phyloP scores from a whole-genome alignment of 2,113 vertebrate genomes.

The Perca fluviatilis region DNA sequence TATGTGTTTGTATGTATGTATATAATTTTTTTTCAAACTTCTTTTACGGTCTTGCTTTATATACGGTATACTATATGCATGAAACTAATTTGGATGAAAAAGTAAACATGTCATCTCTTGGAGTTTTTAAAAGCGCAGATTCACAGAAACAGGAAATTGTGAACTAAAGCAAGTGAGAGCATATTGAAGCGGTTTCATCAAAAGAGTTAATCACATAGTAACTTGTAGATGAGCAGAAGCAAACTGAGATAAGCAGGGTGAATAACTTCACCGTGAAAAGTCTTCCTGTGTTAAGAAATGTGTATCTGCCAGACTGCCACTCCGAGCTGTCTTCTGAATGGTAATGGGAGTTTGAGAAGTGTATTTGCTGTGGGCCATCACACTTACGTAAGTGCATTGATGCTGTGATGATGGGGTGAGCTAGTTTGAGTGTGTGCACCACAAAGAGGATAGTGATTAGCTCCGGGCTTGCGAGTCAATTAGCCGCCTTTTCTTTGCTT shows the following conservation, averaged over 20 bases:
- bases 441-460: conserved; percentile 48
- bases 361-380: conserved; percentile 10
- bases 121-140: background rate
- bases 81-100: background rate
- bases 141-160: background rate
- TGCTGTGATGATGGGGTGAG: conserved; percentile 29
- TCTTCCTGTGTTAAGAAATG: background rate
- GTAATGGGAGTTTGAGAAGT: conserved; percentile 26
- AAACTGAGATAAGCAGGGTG: background rate
- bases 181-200: background rate
- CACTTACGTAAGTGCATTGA: conserved; percentile 46
- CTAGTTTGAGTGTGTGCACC: conserved; percentile 5
- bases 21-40: background rate
- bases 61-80: background rate
- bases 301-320: background rate
- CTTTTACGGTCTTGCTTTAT: background rate
- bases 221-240: background rate
- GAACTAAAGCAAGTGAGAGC: background rate
- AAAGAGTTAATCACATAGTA: background rate
- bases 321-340: background rate
- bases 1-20: too few relatives aligned
- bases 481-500: conserved; percentile 57
- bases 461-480: conserved; percentile 64
- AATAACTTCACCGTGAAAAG: background rate
- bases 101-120: background rate